These are phyloP conservation scores for Cephalotes varians DNA, from an alignment of 2,888 invertebrate species.

Conservation along the genomic window DNA sequence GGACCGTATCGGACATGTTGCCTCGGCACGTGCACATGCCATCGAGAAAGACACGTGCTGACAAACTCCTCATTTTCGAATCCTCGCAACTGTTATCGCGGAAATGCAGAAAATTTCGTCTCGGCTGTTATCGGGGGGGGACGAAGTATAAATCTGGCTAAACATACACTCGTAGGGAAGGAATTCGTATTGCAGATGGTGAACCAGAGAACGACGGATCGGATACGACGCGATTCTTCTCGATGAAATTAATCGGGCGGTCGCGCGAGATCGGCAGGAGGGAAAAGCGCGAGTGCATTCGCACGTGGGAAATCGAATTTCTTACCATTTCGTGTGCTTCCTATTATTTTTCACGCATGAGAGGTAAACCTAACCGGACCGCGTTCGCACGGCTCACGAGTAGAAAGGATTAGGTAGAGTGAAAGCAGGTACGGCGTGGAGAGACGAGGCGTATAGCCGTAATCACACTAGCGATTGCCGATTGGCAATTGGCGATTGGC, in stretches of 20 bases:
- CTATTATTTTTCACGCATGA: conserved; percentile 77
- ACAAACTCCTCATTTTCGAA: too few relatives aligned
- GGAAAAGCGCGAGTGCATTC: background rate
- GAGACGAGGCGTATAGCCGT: too few relatives aligned
- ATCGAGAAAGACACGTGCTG: background rate
- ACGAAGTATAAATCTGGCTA: too few relatives aligned
- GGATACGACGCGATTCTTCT: background rate
- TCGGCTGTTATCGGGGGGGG: too few relatives aligned
- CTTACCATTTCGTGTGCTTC: conserved; percentile 81
- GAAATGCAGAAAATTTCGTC: background rate
- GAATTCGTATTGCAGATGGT: background rate
- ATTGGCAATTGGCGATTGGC: too few relatives aligned
- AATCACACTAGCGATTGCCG: too few relatives aligned
- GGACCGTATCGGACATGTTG: background rate
- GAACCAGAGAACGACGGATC: conserved; percentile 62
- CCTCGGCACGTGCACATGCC: background rate
- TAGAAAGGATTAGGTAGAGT: conserved; percentile 8
- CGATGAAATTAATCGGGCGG: background rate
- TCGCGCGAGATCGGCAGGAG: background rate
- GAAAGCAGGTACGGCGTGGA: background rate
- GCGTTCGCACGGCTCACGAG: conserved; percentile 69
- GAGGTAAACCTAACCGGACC: conserved; percentile 77
- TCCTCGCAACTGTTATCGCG: background rate
- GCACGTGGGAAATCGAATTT: conserved; percentile 26
- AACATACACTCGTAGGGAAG: background rate